Evolutionary conservation across 1,140 invertebrate species (phyloP).

Genomic region (Nomia melanderi): DNA sequence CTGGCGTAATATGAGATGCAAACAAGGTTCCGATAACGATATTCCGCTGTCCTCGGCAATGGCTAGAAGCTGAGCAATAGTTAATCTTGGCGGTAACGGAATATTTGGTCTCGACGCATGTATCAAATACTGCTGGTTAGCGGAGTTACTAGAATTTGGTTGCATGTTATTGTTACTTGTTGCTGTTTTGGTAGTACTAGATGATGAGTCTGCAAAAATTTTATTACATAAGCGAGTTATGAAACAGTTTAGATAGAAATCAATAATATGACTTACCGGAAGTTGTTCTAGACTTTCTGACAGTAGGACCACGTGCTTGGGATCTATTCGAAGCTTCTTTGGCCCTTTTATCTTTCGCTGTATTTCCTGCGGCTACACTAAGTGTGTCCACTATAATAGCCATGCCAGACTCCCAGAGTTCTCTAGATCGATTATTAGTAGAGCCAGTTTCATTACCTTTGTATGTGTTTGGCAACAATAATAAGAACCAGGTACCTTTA

Average conservation of each 20-base stretch:
- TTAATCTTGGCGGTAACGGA: conserved; percentile 82
- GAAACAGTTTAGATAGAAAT: background rate
- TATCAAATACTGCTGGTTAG: conserved; percentile 78
- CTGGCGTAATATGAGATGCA: conserved; percentile 77
- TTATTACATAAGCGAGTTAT: background rate
- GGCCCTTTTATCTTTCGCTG: conserved; percentile 90
- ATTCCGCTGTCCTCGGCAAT: conserved; percentile 82
- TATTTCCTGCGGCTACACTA: conserved; percentile 89
- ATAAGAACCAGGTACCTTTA: conserved; percentile 74
- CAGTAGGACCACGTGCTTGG: conserved; percentile 72
- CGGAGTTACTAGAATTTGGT: conserved; percentile 54
- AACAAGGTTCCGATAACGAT: conserved; percentile 82
- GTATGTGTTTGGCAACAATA: conserved; percentile 73
- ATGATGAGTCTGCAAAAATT: conserved; percentile 59
- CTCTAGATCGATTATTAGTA: conserved; percentile 71
- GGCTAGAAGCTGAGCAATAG: conserved; percentile 84
- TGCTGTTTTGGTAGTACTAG: conserved; percentile 62
- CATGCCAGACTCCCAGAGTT: conserved; percentile 80
- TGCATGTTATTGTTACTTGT: conserved; percentile 59
- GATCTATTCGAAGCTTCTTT: conserved; percentile 87
- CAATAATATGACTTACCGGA: conserved; percentile 61
- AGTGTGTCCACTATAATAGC: conserved; percentile 83
- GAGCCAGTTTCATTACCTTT: conserved; percentile 74
- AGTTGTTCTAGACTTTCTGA: conserved; percentile 71
- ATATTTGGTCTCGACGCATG: conserved; percentile 79